Conservation (phyloP, 2,888 invertebrate genomes). For the Nebria salina region DNA sequence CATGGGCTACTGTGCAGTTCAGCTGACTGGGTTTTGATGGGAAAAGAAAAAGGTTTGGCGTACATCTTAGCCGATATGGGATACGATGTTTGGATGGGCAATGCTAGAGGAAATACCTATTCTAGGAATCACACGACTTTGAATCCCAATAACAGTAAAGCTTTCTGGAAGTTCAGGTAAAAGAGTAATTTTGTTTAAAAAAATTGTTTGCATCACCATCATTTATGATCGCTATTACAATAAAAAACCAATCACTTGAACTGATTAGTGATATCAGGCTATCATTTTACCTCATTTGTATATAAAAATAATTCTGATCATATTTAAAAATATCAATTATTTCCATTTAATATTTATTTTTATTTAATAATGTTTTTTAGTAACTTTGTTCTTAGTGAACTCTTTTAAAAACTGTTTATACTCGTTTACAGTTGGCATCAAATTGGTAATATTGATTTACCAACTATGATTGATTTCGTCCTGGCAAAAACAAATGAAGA, state of each 20-base stretch:
- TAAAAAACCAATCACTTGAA: not conserved
- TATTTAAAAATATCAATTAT: no score
- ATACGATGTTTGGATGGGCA: conserved; percentile 70
- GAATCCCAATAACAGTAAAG: conserved; percentile 54
- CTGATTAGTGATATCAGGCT: not conserved
- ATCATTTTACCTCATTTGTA: not conserved
- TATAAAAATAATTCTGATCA: no score
- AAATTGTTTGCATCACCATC: not conserved
- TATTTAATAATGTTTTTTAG: no score
- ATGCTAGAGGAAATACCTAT: conserved; percentile 69
- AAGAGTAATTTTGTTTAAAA: conserved; percentile 18
- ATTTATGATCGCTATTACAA: not conserved
- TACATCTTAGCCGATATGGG: conserved; percentile 62
- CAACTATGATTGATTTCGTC: conserved; percentile 78
- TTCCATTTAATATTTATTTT: no score
- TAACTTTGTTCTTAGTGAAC: no score
- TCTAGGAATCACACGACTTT: conserved; percentile 63
- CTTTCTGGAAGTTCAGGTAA: conserved; percentile 62
- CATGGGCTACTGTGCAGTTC: conserved; percentile 81
- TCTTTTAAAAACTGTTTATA: no score
- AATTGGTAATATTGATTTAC: conserved; percentile 78
- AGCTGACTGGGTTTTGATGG: conserved; percentile 77
- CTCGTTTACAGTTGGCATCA: conserved; percentile 75
- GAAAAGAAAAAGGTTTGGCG: conserved; percentile 67
- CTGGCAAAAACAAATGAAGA: conserved; percentile 65